Percentiles rank a stretch among this genome's conserved stretches.
Conservation (phyloP, 2,113 vertebrate genomes). For the Coryphaenoides rupestris region DNA sequence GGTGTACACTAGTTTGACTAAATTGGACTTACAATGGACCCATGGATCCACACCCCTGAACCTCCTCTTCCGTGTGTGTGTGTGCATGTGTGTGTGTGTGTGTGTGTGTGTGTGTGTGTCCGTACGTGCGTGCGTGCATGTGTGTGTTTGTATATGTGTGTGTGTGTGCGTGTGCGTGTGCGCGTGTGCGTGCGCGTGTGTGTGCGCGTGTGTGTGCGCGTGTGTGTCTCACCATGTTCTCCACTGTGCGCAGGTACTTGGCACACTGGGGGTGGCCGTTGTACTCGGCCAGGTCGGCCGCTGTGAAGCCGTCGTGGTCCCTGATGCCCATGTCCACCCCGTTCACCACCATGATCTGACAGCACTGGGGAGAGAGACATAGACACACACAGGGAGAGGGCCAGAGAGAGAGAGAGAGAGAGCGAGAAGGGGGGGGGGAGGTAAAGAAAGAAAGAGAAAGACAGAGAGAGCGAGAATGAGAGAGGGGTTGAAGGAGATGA, state of each 20-base stretch:
- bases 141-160: too few species aligned
- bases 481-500: too few species aligned
- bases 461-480: too few species aligned
- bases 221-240: conserved; percentile 84
- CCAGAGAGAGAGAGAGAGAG: not conserved
- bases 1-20: too few species aligned
- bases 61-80: conserved; percentile 16
- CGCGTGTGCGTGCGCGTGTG: not conserved
- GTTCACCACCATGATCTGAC: conserved; percentile 96
- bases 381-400: not conserved
- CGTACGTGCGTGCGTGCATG: too few species aligned
- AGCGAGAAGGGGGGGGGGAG: too few species aligned
- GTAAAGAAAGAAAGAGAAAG: too few species aligned
- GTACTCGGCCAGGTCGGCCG: conserved; percentile 89
- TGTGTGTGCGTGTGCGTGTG: too few species aligned
- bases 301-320: conserved; percentile 89
- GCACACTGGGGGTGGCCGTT: conserved; percentile 91
- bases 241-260: conserved; percentile 92
- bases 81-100: not conserved
- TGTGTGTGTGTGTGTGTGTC: not conserved
- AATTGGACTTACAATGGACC: too few species aligned
- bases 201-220: not conserved
- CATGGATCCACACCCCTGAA: conserved; percentile 13
- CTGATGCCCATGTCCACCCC: conserved; percentile 84
- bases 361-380: conserved; percentile 75